Base-by-base conservation (phyloP, 2,113 vertebrate genomes). In the Callipepla californica region DNA sequence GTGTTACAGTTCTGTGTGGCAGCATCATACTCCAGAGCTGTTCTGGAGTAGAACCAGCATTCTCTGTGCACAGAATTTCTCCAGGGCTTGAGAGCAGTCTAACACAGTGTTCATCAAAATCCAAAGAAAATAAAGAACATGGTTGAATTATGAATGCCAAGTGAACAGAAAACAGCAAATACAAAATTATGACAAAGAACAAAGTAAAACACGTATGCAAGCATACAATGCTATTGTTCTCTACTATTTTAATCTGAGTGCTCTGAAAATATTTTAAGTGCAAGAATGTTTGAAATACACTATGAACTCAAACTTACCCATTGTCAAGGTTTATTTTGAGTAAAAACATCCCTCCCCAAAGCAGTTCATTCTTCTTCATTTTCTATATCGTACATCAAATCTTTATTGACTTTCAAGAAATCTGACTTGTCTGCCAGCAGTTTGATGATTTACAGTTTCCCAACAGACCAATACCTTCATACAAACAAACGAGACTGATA, bases 251-350 rank as follows among this genome's bases (percentile, higher is more conserved):
- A 93, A 82, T 82, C 82, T 59, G 36, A 90, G 72, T 57, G 63
- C 44, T 87, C 87, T 48, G 66, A 88, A 93, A 93, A 94, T 92
- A 92, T 86, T 91, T 92, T 68, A 94, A 92, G 86, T 88, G 84
- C 66, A 83, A 82, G 73, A 85, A 89, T 82, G 87, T 94, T 94
- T 95, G 84, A 83, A 95, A 90, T 80, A 87, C 67, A 75, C 73
- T 61, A 65, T 82, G 89, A 96, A 95, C 68, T 87, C 77, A 78
- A 77, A 91, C 63, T 80, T n/a, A 80, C 32, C 78, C 44, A 28
- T 53, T 93, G 69, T 93, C 75, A 91, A 93, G 73, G 79, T 92
- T 97, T 94, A 94, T 95, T 96, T 88, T 93, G 90, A 95, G 67
- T 92, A 93, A 96, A 96, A 96, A 95, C 88, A 91, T 87, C 89